A percentile compares a stretch with the other conserved stretches of the same genome.
phyloP scores from a whole-genome alignment of 2,113 vertebrate species.

The Garra rufa region DNA sequence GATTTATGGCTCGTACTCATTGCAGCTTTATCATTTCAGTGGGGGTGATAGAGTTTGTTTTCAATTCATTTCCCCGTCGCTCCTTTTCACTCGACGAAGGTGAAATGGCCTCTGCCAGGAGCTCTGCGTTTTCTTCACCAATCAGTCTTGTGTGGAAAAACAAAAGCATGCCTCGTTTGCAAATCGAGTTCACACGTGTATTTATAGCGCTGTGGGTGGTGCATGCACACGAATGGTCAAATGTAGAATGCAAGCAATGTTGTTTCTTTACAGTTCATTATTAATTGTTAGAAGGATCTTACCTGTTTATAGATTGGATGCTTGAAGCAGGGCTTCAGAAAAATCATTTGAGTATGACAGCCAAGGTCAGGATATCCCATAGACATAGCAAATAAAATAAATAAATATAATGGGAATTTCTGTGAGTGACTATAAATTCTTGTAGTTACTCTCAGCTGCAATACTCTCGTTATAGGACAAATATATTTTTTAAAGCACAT shows the following conservation, averaged over 20 bases:
- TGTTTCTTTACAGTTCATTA: background rate
- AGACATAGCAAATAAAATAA: background rate
- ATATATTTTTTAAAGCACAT: background rate
- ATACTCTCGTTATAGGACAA: background rate
- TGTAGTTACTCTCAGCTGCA: background rate
- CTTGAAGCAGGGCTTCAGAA: background rate
- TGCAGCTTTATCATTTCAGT: constrained; percentile 51
- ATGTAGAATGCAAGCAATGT: background rate
- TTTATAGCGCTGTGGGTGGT: background rate
- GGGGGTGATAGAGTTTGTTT: constrained; percentile 31
- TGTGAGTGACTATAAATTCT: background rate
- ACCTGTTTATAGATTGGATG: background rate
- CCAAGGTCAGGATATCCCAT: background rate
- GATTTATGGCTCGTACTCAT: constrained; percentile 53
- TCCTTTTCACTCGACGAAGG: constrained; percentile 17
- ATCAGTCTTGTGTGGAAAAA: constrained; percentile 3
- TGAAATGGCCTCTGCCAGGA: constrained; percentile 18
- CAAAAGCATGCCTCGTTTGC: background rate
- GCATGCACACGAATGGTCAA: background rate
- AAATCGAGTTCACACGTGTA: background rate
- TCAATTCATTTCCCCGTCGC: constrained; percentile 19
- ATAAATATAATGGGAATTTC: background rate
- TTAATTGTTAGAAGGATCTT: background rate
- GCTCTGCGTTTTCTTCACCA: background rate
- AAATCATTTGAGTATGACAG: background rate